Conservation (phyloP, 2,888 invertebrate species). For the Masnerella sp. region DNA sequence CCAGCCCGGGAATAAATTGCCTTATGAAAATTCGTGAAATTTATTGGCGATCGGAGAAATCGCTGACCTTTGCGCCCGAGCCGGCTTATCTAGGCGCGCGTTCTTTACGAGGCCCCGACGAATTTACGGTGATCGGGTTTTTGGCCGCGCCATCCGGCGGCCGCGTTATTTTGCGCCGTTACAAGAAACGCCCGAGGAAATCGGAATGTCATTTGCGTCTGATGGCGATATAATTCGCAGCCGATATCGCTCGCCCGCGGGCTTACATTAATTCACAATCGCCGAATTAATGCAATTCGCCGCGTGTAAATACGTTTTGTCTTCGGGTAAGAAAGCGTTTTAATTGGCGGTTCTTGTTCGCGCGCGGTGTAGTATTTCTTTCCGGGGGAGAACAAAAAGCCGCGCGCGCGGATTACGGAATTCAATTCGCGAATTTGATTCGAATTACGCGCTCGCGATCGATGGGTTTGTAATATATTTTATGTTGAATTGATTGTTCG, state of each 20-base stretch:
- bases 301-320: constrained; percentile 23
- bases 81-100: constrained; percentile 24
- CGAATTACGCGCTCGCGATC: constrained; percentile 4
- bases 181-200: constrained; percentile 38
- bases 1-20: constrained; percentile 65
- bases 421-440: constrained; percentile 5
- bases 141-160: constrained; percentile 21
- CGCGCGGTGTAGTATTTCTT: constrained; percentile 4
- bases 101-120: constrained; percentile 33
- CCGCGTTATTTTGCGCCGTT: constrained; percentile 23
- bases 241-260: too few relatives aligned
- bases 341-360: constrained; percentile 17
- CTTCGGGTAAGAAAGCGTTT: constrained; percentile 29
- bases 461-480: constrained; percentile 18
- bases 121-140: constrained; percentile 30
- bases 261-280: constrained; percentile 57
- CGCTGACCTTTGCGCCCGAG: constrained; percentile 63
- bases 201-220: constrained; percentile 60
- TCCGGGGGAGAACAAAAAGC: background rate
- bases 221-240: constrained; percentile 58
- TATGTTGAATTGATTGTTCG: constrained; percentile 12
- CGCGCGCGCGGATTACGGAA: background rate
- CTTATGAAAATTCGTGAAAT: constrained; percentile 72
- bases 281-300: constrained; percentile 1
- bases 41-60: constrained; percentile 63